These are phyloP conservation scores for Athalia cordata DNA, from an alignment of 2,888 invertebrate genomes.

Conservation along the genomic window DNA sequence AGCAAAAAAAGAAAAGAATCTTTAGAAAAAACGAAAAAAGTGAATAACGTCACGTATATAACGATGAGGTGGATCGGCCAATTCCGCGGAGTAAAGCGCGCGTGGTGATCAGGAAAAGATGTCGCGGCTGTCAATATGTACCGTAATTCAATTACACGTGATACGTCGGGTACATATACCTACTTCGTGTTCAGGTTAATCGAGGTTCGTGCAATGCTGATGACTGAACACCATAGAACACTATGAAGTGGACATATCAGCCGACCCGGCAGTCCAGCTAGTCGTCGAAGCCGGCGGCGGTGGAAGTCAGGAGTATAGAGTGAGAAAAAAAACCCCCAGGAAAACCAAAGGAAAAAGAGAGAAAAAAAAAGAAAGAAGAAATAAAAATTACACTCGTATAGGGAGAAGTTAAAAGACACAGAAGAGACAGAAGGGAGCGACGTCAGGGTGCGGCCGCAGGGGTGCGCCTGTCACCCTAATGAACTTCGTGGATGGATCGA, in stretches of 20 bases:
- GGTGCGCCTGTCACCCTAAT: constrained; percentile 66
- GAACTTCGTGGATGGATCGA: constrained; percentile 49
- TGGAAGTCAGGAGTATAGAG: neutral
- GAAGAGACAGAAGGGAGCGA: constrained; percentile 49
- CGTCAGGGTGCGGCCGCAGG: constrained; percentile 64
- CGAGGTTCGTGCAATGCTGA: constrained; percentile 43
- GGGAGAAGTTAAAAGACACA: neutral
- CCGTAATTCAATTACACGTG: constrained; percentile 58
- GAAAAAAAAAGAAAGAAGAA: too few species aligned
- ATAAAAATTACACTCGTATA: too few species aligned
- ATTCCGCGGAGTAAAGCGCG: neutral
- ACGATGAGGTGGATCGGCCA: neutral
- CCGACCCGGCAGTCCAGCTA: too few species aligned
- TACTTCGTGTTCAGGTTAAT: constrained; percentile 39
- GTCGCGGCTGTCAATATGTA: constrained; percentile 43
- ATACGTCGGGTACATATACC: constrained; percentile 40
- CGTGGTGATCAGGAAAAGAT: neutral
- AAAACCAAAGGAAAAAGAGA: too few species aligned
- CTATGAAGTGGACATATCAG: constrained; percentile 5
- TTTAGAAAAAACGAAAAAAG: neutral
- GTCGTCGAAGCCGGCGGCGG: neutral
- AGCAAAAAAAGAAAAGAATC: too few species aligned
- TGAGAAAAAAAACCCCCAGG: neutral
- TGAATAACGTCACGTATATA: neutral
- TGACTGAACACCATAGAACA: constrained; percentile 31